A percentile compares a stretch with the other conserved stretches of the same genome.
Evolutionary conservation across 2,888 invertebrate species (phyloP).

Genomic region (Amiota mariae): DNA sequence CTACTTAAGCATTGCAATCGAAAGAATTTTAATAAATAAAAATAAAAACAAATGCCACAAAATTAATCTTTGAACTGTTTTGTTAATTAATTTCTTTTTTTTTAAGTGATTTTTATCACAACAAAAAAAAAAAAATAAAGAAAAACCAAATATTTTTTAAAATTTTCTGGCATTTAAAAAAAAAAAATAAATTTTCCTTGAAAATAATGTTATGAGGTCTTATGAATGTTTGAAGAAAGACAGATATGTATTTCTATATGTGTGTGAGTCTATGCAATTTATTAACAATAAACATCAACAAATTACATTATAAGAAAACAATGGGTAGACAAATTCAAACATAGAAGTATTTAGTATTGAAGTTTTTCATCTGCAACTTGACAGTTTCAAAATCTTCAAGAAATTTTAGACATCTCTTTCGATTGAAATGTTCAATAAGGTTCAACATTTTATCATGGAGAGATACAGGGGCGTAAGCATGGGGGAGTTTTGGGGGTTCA

Average conservation of each 20-base stretch:
- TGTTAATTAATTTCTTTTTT: slow-evolving; percentile 57
- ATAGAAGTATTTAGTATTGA: too few relatives aligned
- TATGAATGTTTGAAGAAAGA: too few relatives aligned
- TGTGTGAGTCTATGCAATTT: slow-evolving; percentile 37
- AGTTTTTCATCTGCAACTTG: too few relatives aligned
- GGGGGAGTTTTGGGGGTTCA: too few relatives aligned
- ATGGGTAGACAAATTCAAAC: not conserved
- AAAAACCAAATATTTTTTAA: slow-evolving; percentile 1
- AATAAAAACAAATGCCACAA: slow-evolving; percentile 49
- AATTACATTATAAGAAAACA: slow-evolving; percentile 29
- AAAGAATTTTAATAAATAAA: not conserved
- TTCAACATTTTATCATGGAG: too few relatives aligned
- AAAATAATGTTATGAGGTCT: too few relatives aligned
- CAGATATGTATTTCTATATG: not conserved
- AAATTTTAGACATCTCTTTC: too few relatives aligned
- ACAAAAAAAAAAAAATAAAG: not conserved
- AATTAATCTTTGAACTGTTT: slow-evolving; percentile 66
- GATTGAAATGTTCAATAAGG: too few relatives aligned
- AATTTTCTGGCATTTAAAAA: not conserved
- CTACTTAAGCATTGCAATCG: too few relatives aligned
- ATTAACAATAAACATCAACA: slow-evolving; percentile 14
- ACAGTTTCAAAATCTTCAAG: too few relatives aligned
- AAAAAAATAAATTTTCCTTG: not conserved
- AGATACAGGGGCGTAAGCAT: too few relatives aligned
- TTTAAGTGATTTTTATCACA: not conserved